Conservation (phyloP, 1,140 invertebrate species). For the Drosophila murphyi region DNA sequence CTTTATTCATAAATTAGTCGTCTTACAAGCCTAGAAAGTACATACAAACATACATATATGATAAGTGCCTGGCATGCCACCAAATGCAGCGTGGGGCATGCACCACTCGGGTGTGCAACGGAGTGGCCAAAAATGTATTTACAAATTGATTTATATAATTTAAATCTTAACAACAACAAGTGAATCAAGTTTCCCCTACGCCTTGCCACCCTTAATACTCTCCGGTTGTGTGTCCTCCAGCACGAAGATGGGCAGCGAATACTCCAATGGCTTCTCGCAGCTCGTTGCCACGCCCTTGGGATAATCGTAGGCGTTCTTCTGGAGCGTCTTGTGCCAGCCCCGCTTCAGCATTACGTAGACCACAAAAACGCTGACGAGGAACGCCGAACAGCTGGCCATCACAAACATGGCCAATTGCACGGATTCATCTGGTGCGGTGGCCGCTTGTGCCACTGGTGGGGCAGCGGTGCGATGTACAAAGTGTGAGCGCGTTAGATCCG, state of each 20-base stretch:
- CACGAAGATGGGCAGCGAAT: conserved; percentile 80
- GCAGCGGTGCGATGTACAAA: conserved; percentile 69
- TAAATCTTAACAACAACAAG: conserved; percentile 48
- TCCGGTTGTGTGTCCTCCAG: conserved; percentile 63
- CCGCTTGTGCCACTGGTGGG: conserved; percentile 60
- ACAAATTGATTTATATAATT: conserved; percentile 71
- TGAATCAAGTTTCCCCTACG: conserved; percentile 41
- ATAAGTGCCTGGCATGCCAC: conserved; percentile 14
- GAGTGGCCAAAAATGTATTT: conserved; percentile 52
- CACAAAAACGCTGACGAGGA: conserved; percentile 81
- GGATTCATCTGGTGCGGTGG: conserved; percentile 67
- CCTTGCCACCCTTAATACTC: conserved; percentile 58
- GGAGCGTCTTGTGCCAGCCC: conserved; percentile 57
- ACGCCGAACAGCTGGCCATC: conserved; percentile 81
- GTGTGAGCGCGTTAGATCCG: conserved; percentile 77
- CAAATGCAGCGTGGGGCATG: conserved; percentile 2
- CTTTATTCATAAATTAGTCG: conserved; percentile 81
- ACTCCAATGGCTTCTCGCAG: conserved; percentile 71
- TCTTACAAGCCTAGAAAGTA: conserved; percentile 67
- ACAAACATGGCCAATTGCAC: conserved; percentile 82
- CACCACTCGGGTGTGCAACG: neutral
- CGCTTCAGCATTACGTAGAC: conserved; percentile 83
- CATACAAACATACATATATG: conserved; percentile 30
- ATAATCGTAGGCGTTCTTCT: conserved; percentile 52
- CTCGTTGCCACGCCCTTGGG: conserved; percentile 10